Percentiles rank a stretch among this genome's conserved stretches.
phyloP scores from a whole-genome alignment of 2,797 vertebrate species.

The Pipistrellus nathusii region DNA sequence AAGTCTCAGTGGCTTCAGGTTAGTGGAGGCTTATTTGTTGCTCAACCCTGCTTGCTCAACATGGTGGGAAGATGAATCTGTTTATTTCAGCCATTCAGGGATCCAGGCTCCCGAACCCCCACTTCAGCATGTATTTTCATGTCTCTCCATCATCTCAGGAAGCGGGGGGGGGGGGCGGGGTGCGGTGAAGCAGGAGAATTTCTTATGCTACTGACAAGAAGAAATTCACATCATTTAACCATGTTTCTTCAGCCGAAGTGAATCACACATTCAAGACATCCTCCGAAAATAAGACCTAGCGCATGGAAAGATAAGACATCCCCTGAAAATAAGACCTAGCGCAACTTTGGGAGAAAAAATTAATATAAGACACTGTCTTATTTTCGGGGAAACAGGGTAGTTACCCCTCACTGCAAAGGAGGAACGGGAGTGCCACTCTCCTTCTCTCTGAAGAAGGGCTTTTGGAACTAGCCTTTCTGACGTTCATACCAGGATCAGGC shows the following conservation, averaged over 20 bases:
- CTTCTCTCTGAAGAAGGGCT: background rate
- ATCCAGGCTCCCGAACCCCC: background rate
- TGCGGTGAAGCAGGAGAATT: background rate
- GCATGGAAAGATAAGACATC: too few relatives aligned
- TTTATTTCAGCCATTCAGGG: background rate
- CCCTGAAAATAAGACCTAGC: too few relatives aligned
- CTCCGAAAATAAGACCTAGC: too few relatives aligned
- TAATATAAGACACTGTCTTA: too few relatives aligned
- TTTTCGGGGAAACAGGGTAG: background rate
- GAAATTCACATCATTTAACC: background rate
- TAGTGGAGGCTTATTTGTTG: background rate
- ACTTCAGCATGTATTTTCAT: background rate
- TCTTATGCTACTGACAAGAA: background rate
- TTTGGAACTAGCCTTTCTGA: background rate
- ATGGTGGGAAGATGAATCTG: background rate
- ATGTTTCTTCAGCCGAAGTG: background rate
- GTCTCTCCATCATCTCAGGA: background rate
- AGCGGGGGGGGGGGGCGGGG: background rate
- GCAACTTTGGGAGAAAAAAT: too few relatives aligned
- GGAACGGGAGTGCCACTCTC: background rate
- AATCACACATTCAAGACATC: background rate
- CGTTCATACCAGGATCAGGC: background rate
- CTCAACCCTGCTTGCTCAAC: background rate
- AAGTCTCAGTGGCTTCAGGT: background rate
- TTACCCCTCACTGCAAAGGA: background rate